A percentile compares a stretch with the other conserved stretches of the same genome.
Evolutionary conservation across 1,140 invertebrate species (phyloP).

Genomic region (Spodoptera litura): DNA sequence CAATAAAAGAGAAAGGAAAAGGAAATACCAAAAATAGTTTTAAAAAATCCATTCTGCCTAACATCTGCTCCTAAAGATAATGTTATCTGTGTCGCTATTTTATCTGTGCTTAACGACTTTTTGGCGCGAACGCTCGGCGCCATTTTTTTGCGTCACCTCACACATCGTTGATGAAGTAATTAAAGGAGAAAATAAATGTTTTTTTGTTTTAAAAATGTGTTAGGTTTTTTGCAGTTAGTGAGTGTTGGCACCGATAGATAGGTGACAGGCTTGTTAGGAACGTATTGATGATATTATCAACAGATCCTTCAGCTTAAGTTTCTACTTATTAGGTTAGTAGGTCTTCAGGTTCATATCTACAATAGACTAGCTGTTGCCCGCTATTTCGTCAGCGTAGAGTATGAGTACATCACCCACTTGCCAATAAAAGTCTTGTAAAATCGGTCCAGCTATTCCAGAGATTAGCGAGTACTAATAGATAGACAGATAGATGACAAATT

Average conservation of each 20-base stretch:
- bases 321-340: too few species aligned
- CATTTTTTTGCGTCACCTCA: constrained; percentile 61
- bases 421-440: too few species aligned
- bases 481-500: too few species aligned
- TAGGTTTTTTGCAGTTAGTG: constrained; percentile 3
- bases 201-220: constrained; percentile 28
- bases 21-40: constrained; percentile 45
- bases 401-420: too few species aligned
- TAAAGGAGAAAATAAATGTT: constrained; percentile 51
- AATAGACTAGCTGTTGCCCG: too few species aligned
- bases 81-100: constrained; percentile 58
- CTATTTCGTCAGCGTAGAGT: too few species aligned
- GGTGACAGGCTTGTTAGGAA: constrained; percentile 1
- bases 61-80: constrained; percentile 39
- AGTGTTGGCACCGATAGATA: neutral
- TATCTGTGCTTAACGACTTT: constrained; percentile 61
- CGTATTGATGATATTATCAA: too few species aligned
- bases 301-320: too few species aligned
- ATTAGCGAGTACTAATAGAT: too few species aligned
- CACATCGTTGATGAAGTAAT: constrained; percentile 66
- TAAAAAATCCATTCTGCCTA: constrained; percentile 29
- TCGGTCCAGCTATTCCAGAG: too few species aligned
- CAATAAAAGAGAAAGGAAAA: constrained; percentile 21
- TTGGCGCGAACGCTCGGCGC: constrained; percentile 67
- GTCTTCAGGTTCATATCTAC: too few species aligned